Evolutionary conservation across 2,888 invertebrate genomes (phyloP), one percentile per base, ranked within the genome.

Genomic region (Lasius platythorax): DNA sequence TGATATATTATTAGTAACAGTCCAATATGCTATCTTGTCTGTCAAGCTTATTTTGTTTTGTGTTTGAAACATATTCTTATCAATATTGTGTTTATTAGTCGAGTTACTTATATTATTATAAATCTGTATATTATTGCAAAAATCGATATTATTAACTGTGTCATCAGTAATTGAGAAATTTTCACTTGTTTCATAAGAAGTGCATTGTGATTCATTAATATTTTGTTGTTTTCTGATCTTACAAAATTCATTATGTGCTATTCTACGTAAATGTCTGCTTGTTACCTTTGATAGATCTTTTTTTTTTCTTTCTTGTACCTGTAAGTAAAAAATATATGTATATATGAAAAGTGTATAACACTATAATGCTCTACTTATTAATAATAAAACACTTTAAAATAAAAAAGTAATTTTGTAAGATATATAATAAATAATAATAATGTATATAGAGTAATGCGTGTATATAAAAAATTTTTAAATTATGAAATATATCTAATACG

Each of bases 261-360:
- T 56, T 56, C 53, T 72, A 72, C 15, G 23, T 2, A 56, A 72
- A 72, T 56, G 72, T 72, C 53, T 72, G 2, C 6, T 56, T 37
- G 72, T 72, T 30, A 72, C 53, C 53, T 72, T 56, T 56, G 53
- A 70, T 53, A 56, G n/a, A 5, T 50, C 18, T n/a, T 11, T 50
- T 70, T 1, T 11, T 37, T 11, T 72, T 8, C 37, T 72, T 56
- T 67, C n/a, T 18, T 8, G n/a, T 37, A 64, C n/a, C 64, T 64
- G 3, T 37, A 64, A n/a, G 18, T 37, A 11, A 64, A 64, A 37
- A 33, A 63, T 30, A 63, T 33, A 33, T 30, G 9, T 40, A 40
- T 9, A 40, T 40, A 40, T 37, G 11, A 40, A 40, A 40, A 40
- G 40, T 40, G 40, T 40, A 40, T 2, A 40, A 40, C 37, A 37